Percentiles rank a stretch among this genome's conserved stretches.
Evolutionary conservation across 2,113 vertebrate genomes (phyloP).

Genomic region (Heloderma charlesbogerti): DNA sequence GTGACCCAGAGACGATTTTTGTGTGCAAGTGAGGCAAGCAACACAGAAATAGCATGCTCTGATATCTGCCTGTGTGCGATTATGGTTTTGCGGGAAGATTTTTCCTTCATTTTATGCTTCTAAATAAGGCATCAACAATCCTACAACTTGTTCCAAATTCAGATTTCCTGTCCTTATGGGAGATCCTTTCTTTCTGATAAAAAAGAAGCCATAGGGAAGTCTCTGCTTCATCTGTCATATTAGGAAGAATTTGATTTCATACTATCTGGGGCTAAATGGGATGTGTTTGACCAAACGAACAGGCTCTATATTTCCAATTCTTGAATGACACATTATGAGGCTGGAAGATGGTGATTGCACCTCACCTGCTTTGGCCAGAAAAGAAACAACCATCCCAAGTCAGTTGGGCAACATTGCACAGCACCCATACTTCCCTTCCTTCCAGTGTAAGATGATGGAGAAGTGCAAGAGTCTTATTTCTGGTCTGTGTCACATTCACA

Average conservation of each 20-base stretch:
- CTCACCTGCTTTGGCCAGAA: not conserved
- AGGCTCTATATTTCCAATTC: not conserved
- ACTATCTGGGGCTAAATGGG: not conserved
- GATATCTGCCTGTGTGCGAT: constrained; percentile 67
- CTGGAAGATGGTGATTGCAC: not conserved
- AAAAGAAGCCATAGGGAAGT: constrained; percentile 44
- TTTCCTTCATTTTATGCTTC: constrained; percentile 82
- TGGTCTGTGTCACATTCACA: too few relatives aligned
- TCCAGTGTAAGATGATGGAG: not conserved
- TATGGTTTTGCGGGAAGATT: constrained; percentile 66
- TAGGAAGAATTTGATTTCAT: not conserved
- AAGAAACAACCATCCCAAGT: not conserved
- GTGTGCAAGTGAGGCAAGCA: constrained; percentile 57
- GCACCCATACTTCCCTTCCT: not conserved
- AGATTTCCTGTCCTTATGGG: constrained; percentile 49
- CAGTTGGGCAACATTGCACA: not conserved
- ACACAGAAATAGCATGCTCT: constrained; percentile 61
- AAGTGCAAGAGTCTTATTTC: too few relatives aligned
- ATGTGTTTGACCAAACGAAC: not conserved
- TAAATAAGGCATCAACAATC: constrained; percentile 87
- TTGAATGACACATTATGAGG: not conserved
- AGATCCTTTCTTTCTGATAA: constrained; percentile 46
- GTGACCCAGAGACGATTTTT: constrained; percentile 86
- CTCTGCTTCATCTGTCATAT: constrained; percentile 4
- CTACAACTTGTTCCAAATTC: constrained; percentile 77